phyloP scores from a whole-genome alignment of 2,888 invertebrate species.

The Apoda limacodes region DNA sequence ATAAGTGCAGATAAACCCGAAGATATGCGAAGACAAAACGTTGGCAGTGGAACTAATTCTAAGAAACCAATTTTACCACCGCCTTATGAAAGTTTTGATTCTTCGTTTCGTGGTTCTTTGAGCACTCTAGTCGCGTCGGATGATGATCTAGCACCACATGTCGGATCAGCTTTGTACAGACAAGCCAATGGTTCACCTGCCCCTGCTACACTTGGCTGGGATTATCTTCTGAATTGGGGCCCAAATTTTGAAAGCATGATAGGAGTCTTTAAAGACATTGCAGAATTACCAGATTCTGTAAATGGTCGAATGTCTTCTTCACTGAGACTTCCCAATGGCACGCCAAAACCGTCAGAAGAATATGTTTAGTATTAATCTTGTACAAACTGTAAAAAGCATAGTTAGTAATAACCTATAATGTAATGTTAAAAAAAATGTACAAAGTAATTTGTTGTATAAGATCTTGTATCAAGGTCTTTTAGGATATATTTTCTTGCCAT shows the following conservation, averaged over 20 bases:
- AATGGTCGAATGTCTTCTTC: conserved; percentile 80
- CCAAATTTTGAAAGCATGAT: conserved; percentile 96
- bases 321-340: conserved; percentile 80
- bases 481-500: conserved; percentile 59
- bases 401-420: conserved; percentile 7
- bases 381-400: conserved; percentile 23
- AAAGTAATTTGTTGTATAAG: conserved; percentile 38
- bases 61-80: conserved; percentile 80
- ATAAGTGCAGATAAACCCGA: conserved; percentile 82
- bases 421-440: conserved; percentile 21
- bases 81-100: conserved; percentile 92
- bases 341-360: conserved; percentile 89
- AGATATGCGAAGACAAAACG: conserved; percentile 69
- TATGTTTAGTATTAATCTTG: conserved; percentile 73
- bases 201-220: conserved; percentile 88
- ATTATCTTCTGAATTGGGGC: conserved; percentile 95
- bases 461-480: conserved; percentile 65
- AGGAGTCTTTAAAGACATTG: conserved; percentile 96
- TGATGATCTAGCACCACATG: conserved; percentile 87
- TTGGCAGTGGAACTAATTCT: conserved; percentile 59
- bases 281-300: conserved; percentile 89
- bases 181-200: conserved; percentile 84
- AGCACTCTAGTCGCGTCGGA: conserved; percentile 95
- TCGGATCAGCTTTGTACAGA: conserved; percentile 82
- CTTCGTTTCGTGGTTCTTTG: conserved; percentile 92